Evolutionary conservation across 2,113 vertebrate genomes (phyloP), one percentile per base, ranked within the genome.

Genomic region (Cryptoleucopteryx plumbea): DNA sequence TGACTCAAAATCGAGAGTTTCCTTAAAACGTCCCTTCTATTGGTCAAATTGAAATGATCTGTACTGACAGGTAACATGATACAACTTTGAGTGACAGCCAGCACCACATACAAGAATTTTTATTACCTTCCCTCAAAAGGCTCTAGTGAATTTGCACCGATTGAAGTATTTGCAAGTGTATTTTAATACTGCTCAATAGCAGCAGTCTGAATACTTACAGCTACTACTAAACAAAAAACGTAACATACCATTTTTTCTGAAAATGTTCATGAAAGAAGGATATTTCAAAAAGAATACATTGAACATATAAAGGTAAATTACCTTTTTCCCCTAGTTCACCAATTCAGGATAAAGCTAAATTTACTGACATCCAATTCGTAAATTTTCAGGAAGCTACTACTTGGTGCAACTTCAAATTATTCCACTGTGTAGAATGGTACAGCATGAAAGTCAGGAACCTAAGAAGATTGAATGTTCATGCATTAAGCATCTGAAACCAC

Each of bases 401-500:
- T 5, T 32, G 16, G 22, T n/a, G 7, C 25, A 73, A 29, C 13
- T 6, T 6, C 7, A 23, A 91, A 67, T 59, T 0, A 72, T 34
- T 16, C 74, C 68, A 22, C 3, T 6, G 47, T 18, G 43, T 2
- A 16, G 38, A 53, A 91, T 1, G 11, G 29, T 22, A 17, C 0
- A 53, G 34, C 7, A 18, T 38, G 47, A 17, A 19, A 78, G 55
- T 25, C 74, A 50, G 65, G 53, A 48, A 27, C 45, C 67, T 48
- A 25, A 53, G 11, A 40, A 29, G 40, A 90, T 1, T 25, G 71
- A 79, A 8, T 52, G 72, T 6, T 89, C 72, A 26, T 14, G 17
- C 65, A 52, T 21, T 15, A 68, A 31, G 61, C 53, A 53, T 66
- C 14, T 29, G 47, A 95, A 91, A 94, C 52, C 68, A 74, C 86